Percentiles rank a stretch among this genome's conserved stretches.
These are phyloP conservation scores for Mustela lutreola DNA, from an alignment of 2,113 vertebrate species.

Conservation along the genomic window DNA sequence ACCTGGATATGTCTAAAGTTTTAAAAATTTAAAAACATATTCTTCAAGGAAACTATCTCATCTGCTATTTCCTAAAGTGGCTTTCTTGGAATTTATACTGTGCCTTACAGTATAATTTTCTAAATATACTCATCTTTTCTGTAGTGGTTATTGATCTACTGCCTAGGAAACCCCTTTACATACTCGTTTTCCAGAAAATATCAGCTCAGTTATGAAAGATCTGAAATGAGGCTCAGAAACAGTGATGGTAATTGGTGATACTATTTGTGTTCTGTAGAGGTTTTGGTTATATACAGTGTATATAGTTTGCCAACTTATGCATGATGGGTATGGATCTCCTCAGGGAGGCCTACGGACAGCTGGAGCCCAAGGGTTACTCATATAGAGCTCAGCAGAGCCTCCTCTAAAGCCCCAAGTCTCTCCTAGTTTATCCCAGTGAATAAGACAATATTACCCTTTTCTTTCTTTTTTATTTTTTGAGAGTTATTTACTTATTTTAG, in stretches of 20 bases:
- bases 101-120: conserved; percentile 16
- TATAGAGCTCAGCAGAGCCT: not conserved
- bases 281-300: not conserved
- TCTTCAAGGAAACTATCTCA: not conserved
- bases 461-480: not conserved
- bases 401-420: not conserved
- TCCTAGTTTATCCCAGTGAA: not conserved
- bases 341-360: not conserved
- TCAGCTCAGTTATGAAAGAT: not conserved
- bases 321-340: not conserved
- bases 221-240: not conserved
- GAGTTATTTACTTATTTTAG: not conserved
- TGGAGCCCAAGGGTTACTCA: not conserved
- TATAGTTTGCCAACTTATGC: not conserved
- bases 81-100: not conserved
- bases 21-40: not conserved
- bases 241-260: not conserved
- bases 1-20: not conserved
- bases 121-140: not conserved
- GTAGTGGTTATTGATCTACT: not conserved
- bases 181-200: conserved; percentile 32
- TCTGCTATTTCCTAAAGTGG: not conserved
- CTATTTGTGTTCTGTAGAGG: not conserved
- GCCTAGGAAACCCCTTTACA: not conserved
- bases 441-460: not conserved